phyloP scores from a whole-genome alignment of 2,888 invertebrate genomes.

The Eulithis testata region DNA sequence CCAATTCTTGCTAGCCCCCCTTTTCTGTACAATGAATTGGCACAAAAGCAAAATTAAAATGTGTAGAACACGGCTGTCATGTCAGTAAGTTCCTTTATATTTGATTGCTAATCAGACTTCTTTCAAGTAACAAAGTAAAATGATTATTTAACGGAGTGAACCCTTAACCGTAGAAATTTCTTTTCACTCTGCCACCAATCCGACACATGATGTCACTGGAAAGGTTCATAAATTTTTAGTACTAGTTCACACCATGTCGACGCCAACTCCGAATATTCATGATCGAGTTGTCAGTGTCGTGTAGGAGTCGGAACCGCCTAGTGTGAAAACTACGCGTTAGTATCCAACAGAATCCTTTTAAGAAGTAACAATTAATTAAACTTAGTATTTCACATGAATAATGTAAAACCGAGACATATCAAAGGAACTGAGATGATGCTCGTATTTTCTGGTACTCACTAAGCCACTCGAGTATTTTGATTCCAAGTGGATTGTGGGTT shows the following conservation, averaged over 20 bases:
- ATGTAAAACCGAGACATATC: slow-evolving; percentile 19
- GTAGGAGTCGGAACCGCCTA: no score
- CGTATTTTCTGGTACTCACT: slow-evolving; percentile 21
- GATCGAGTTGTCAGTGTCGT: no score
- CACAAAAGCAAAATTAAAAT: no score
- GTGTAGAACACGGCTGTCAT: no score
- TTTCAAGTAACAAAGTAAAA: slow-evolving; percentile 35
- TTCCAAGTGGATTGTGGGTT: slow-evolving; percentile 21
- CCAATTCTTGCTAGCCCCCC: no score
- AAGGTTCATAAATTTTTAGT: no score
- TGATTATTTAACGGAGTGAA: slow-evolving; percentile 34
- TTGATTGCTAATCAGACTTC: background rate
- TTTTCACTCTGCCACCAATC: background rate
- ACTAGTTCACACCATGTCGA: no score
- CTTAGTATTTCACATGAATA: slow-evolving; percentile 32
- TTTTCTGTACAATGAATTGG: no score
- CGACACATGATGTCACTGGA: no score
- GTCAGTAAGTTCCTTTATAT: no score
- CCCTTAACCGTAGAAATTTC: slow-evolving; percentile 40
- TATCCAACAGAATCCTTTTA: slow-evolving; percentile 28
- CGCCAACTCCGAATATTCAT: no score
- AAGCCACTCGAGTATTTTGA: slow-evolving; percentile 20
- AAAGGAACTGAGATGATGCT: slow-evolving; percentile 26
- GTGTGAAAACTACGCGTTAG: slow-evolving; percentile 7
- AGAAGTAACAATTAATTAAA: slow-evolving; percentile 37